Percentiles rank a stretch among this genome's conserved stretches.
Evolutionary conservation across 1,140 invertebrate species (phyloP).

Genomic region (Adelges cooleyi): DNA sequence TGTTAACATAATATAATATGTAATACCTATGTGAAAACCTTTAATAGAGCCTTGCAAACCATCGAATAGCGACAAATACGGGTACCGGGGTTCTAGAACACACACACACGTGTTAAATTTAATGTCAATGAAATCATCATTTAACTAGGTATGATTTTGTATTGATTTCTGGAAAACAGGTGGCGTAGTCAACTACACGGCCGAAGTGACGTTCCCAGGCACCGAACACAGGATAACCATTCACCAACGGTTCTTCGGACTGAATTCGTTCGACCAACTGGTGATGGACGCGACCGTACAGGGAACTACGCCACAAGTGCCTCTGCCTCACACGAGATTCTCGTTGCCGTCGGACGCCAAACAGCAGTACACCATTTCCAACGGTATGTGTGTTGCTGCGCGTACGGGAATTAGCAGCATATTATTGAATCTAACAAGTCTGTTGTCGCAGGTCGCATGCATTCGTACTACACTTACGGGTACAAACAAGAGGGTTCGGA

Average conservation of each 20-base stretch:
- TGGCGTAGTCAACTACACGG: conserved; percentile 69
- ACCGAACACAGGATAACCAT: conserved; percentile 59
- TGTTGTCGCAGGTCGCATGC: not conserved
- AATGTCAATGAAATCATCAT: too few species aligned
- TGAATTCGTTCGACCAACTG: conserved; percentile 85
- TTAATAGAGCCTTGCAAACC: too few species aligned
- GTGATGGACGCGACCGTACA: conserved; percentile 62
- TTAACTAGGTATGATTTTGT: too few species aligned
- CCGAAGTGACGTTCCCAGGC: conserved; percentile 57
- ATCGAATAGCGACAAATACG: too few species aligned
- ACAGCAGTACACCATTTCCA: conserved; percentile 3
- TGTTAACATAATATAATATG: too few species aligned
- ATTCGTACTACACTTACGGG: conserved; percentile 13
- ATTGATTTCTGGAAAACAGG: conserved; percentile 46
- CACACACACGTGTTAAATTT: too few species aligned
- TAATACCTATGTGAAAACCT: too few species aligned
- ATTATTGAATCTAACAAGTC: too few species aligned
- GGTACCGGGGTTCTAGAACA: too few species aligned
- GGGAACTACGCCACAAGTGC: conserved; percentile 61
- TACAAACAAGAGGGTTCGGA: conserved; percentile 17
- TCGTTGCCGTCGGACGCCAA: not conserved
- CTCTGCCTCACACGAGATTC: not conserved
- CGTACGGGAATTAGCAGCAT: too few species aligned
- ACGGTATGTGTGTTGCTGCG: not conserved
- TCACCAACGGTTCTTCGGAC: conserved; percentile 65